A percentile compares a stretch with the other conserved stretches of the same genome.
phyloP scores from a whole-genome alignment of 64 coral and sea anemone genomes.

The Actinia equina region DNA sequence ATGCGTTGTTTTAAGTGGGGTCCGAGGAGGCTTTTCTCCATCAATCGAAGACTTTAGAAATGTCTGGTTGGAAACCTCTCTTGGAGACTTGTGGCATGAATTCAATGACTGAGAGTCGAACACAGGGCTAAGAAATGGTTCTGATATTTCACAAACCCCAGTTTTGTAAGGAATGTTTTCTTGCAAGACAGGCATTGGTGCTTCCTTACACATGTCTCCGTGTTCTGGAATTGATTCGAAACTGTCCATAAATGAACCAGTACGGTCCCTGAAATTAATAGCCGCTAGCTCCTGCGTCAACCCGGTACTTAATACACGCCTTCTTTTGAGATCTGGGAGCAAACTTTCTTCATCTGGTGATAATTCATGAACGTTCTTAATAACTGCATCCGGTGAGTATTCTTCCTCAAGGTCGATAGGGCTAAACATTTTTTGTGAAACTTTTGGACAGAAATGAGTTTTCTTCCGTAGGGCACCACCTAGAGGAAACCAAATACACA shows the following conservation, averaged over 20 bases:
- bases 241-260: not conserved
- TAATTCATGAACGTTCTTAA: conserved; percentile 22
- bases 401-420: conserved; percentile 16
- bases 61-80: not conserved
- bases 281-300: conserved; percentile 74
- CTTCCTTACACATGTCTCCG: not conserved
- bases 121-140: not conserved
- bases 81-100: not conserved
- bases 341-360: conserved; percentile 57
- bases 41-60: not conserved
- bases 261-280: conserved; percentile 31
- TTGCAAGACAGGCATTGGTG: not conserved
- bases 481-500: conserved; percentile 11
- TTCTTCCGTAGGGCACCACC: conserved; percentile 45
- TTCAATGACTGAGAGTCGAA: not conserved
- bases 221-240: not conserved
- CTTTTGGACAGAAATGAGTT: conserved; percentile 63
- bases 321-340: conserved; percentile 45
- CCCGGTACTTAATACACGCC: conserved; percentile 50
- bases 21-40: not conserved
- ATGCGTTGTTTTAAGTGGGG: not conserved
- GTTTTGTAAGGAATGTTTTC: not conserved
- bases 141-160: not conserved
- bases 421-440: conserved; percentile 49
- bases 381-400: not conserved